A percentile compares a stretch with the other conserved stretches of the same genome.
Conservation (phyloP, 1,140 invertebrate genomes). For the Brachionus paranguensis region DNA sequence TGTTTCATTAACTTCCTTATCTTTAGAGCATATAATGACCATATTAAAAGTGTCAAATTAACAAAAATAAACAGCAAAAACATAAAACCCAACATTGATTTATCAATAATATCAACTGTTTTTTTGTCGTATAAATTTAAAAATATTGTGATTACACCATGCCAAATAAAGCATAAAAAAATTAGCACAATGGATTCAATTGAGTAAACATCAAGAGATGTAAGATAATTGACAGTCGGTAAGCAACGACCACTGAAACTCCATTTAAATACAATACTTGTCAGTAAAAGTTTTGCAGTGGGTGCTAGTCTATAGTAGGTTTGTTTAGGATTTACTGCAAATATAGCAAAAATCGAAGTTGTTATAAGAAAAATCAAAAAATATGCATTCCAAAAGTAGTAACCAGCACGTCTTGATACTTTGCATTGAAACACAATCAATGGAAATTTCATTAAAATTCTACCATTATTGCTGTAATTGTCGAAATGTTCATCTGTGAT, state of each 20-base stretch:
- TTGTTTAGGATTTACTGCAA: slow-evolving; percentile 49
- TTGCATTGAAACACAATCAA: slow-evolving; percentile 42
- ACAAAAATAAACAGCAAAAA: not conserved
- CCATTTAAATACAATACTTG: slow-evolving; percentile 53
- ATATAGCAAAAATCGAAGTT: slow-evolving; percentile 54
- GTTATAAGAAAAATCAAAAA: slow-evolving; percentile 48
- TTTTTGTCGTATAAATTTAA: not conserved
- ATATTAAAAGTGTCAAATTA: not conserved
- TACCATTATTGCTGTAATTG: not conserved
- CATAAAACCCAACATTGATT: not conserved
- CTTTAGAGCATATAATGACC: not conserved
- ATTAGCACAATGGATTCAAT: not conserved
- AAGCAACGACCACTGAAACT: slow-evolving; percentile 52
- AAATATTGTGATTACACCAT: not conserved
- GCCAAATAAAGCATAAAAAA: slow-evolving; percentile 8
- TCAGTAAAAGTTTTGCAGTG: slow-evolving; percentile 48
- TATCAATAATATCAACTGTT: not conserved
- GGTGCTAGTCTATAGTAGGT: slow-evolving; percentile 53
- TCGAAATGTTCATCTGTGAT: slow-evolving; percentile 41
- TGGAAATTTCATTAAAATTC: slow-evolving; percentile 24
- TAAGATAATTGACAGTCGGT: slow-evolving; percentile 53
- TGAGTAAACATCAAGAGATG: slow-evolving; percentile 39
- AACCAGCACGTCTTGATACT: slow-evolving; percentile 44
- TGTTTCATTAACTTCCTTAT: not conserved
- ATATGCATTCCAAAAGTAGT: slow-evolving; percentile 46